Base-by-base conservation (phyloP, 2,888 invertebrate species). In the Craniophora ligustri region DNA sequence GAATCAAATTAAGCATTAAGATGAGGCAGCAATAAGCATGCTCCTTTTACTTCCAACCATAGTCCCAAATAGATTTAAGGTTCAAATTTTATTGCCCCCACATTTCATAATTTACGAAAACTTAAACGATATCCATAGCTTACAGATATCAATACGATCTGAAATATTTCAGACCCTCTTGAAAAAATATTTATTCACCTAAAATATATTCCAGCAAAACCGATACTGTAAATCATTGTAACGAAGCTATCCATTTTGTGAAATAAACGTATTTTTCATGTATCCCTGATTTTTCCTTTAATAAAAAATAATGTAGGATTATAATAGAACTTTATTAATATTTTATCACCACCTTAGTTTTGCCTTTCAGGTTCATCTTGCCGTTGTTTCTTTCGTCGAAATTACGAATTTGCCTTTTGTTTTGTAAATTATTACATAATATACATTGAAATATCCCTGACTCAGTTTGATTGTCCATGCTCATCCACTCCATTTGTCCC, bases 171-270 rank as follows among this genome's bases (percentile, higher is more conserved):
- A 47, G 34, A 28, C 23, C 47, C 50, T 56, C 47, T 39, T 30
- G 14, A 62, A 50, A 50, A 51, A 51, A 51, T 47, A 40, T 23
- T 44, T 64, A 44, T 63, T 61, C 44, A 41, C 38, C 16, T 49
- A 65, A 65, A 71, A 69, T 54, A 73, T 69, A 67, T 73, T 70
- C 65, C 72, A 67, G 53, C 62, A 63, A 70, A 69, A 74, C 59
- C 75, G 74, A 75, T 77, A 79, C 68, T 76, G 72, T 85, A 81
- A 82, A 85, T 84, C 84, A 83, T 68, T 26, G 67, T 84, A 82
- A 85, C 79, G 78, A 82, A 82, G 72, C 71, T 70, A 82, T 84
- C 68, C 66, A 70, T 84, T 77, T 55, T 72, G 63, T 45, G 48
- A 61, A 69, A 67, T 69, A 64, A 69, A 69, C 60, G 66, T 75